phyloP scores from a whole-genome alignment of 2,113 vertebrate species.

The Eolophus roseicapilla region DNA sequence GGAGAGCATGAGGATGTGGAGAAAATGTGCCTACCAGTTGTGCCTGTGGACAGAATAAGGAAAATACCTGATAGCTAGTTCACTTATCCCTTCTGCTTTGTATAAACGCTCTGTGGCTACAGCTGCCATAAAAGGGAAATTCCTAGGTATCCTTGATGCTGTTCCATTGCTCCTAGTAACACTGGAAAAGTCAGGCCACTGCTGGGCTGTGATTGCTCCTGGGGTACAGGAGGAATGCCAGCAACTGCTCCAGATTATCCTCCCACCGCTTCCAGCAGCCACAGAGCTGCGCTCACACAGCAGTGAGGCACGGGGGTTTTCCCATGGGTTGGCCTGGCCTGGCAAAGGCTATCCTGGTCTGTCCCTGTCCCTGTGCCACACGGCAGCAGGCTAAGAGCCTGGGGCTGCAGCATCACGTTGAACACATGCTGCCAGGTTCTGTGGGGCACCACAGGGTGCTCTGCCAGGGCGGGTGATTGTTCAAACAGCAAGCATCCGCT shows the following conservation, averaged over 20 bases:
- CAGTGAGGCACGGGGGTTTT: fast-evolving
- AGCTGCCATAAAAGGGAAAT: constrained; percentile 12
- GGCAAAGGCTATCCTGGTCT: fast-evolving
- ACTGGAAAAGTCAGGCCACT: neutral
- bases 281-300: fast-evolving
- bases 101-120: neutral
- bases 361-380: fast-evolving
- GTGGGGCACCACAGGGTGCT: neutral
- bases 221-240: neutral
- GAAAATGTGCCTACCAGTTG: neutral
- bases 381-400: neutral
- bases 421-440: neutral
- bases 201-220: neutral
- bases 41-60: neutral
- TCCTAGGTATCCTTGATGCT: neutral
- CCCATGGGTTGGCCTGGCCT: fast-evolving
- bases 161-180: neutral
- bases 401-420: fast-evolving
- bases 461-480: neutral
- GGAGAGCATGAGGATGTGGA: neutral
- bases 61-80: neutral
- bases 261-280: fast-evolving
- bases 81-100: neutral
- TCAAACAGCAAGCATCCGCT: fast-evolving
- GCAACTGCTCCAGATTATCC: neutral